These are phyloP conservation scores for Lycaon pictus DNA, from an alignment of 2,113 vertebrate species.

Conservation along the genomic window DNA sequence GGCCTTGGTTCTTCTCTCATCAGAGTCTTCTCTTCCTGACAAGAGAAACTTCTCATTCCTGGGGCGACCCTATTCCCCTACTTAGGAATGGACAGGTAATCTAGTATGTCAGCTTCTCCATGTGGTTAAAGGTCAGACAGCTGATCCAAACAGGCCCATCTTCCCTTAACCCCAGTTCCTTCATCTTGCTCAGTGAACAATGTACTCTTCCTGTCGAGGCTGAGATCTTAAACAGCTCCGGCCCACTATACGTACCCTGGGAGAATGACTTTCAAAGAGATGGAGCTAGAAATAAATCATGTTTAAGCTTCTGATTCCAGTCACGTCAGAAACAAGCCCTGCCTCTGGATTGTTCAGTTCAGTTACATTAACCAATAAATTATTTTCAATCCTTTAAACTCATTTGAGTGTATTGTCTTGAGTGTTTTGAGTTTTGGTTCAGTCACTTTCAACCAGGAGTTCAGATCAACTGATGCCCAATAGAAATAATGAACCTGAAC, in stretches of 20 bases:
- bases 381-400: conserved; percentile 7
- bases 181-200: background rate
- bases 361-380: conserved; percentile 10
- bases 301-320: background rate
- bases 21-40: background rate
- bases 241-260: background rate
- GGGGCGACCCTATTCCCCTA: background rate
- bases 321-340: background rate
- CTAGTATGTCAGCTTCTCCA: background rate
- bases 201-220: background rate
- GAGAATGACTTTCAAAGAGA: conserved; percentile 5
- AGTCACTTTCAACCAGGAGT: conserved; percentile 20
- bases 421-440: background rate
- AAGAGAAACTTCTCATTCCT: background rate
- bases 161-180: background rate
- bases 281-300: background rate
- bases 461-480: background rate
- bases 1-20: background rate
- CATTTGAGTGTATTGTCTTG: conserved; percentile 41
- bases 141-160: background rate
- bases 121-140: background rate
- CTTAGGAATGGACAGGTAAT: background rate
- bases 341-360: background rate
- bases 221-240: background rate
- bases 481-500: background rate